Base-by-base conservation (phyloP, 2,888 invertebrate genomes). In the Ophonus ardosiacus region DNA sequence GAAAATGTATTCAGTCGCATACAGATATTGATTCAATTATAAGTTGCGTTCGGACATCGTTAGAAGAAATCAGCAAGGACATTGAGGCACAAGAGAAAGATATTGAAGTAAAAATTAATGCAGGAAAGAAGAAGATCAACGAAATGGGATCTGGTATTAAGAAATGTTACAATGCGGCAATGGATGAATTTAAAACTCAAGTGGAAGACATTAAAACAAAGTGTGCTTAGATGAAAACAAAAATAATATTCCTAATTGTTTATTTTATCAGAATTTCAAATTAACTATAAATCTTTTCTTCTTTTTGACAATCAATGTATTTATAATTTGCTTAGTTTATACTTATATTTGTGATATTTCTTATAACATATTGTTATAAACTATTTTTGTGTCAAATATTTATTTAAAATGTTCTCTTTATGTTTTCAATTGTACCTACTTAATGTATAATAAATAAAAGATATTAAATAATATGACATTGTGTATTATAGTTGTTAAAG, bases 51-150 rank as follows among this genome's bases (percentile, higher is more conserved):
- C 24, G 31, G 57, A 24, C 17, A 57, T 57, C 78, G 13, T 0
- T 57, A 10, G 18, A 78, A 6, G 57, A 78, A 56, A 78, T 78
- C 24, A 57, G 31, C 56, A 78, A 78, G n/a, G 31, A 56, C 21
- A 78, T 78, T 24, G 38, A 24, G 0, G 31, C 56, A 2, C n/a
- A 57, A 2, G 15, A 78, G 15, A 57, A 15, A 18, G 10, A 57
- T 13, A 21, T 78, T n/a, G 56, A 57, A 15, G 15, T 0, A 6
- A 78, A 24, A 78, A 78, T 78, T 78, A 7, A 78, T 10, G 7
- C 13, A 15, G n/a, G 56, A 18, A 18, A 78, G 13, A 18, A 78
- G 13, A 10, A 74, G 18, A 24, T 74, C 4, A 43, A 17, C 0
- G 43, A n/a, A n/a, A 0, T 78, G 8, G 57, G 21, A 57, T 24